Evolutionary conservation across 2,113 vertebrate species (phyloP), one percentile per base, ranked within the genome.

Genomic region (Xiphophorus maculatus): DNA sequence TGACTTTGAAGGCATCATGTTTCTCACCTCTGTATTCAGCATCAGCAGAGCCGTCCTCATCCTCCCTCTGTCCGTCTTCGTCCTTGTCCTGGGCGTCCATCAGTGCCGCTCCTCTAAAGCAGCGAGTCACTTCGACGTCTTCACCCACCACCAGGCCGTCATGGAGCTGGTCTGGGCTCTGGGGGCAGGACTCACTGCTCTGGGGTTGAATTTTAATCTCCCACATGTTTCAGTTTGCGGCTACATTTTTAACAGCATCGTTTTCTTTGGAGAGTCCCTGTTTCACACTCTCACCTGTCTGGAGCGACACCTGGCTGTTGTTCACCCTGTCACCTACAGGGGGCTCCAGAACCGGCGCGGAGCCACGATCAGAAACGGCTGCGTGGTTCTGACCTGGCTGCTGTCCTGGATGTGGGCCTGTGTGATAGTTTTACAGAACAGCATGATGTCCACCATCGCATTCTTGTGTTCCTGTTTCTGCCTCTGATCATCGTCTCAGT

Each of bases 231-330:
- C 1, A 1, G 15, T 15, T 25, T 7, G 5, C 9, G 35, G 35
- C 35, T 12, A 14, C 0, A 13, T 17, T 14, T 22, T 61, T n/a
- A 4, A 13, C 9, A 6, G 14, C 30, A 19, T 28, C 5, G 14
- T 27, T 60, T 60, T 28, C 1, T 8, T n/a, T 8, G 69, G 51
- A 37, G 32, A 61, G 8, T 28, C 25, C 1, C 27, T 27, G 3
- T 42, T 69, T 27, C 74, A 77, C 67, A 2, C 40, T 15, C 32
- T 83, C 5, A 75, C 76, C 76, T 83, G 81, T 29, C 27, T 75
- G 54, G 82, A 84, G 12, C 76, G 63, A 28, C 63, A 84, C 72
- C 58, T 84, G 67, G 76, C 82, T 6, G 82, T 71, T 0, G 68
- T 84, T n/a, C 73, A 79, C 10, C 82, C 76, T 17, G 15, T 84